Evolutionary conservation across 2,113 vertebrate genomes (phyloP), one percentile per base, ranked within the genome.

Genomic region (Verasper variegatus): DNA sequence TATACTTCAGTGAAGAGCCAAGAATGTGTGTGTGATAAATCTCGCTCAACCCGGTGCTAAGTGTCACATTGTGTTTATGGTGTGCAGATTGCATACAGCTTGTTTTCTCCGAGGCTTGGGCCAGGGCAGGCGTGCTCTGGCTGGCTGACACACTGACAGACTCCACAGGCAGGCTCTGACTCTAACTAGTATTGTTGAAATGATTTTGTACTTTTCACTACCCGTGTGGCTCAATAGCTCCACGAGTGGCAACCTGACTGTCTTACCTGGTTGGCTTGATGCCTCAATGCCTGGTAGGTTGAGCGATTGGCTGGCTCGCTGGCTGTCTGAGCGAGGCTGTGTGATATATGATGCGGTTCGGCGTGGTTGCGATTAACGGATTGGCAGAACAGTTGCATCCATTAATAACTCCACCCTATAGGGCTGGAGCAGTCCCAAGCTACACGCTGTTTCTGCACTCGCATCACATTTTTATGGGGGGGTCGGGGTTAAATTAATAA

Each of bases 41-140:
- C 82, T 86, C 57, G 64, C 80, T 82, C 74, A 82, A 76, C 85
- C 68, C 55, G 47, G 70, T 84, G 85, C 81, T 83, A 88, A 87
- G 87, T 86, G 86, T 88, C 85, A 89, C 74, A 83, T 91, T 89
- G 90, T 93, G 86, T 91, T 92, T 90, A 91, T 86, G 81, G 88
- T 71, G 81, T 90, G 80, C 87, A 91, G 84, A 90, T 89, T 89
- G 81, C 89, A 83, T 68, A 82, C 84, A 80, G 81, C 77, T 87
- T 87, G 71, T 87, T 82, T 86, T 89, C 84, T 88, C 70, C 65
- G 54, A 74, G 60, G 71, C 85, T 65, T 35, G 68, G 76, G 85
- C 82, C 80, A 73, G 79, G 72, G 62, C 52, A 58, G 78, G 55
- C 67, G 15, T 80, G 77, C 71, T 77, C 58, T 75, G 75, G 71